phyloP scores from a whole-genome alignment of 1,140 invertebrate genomes.

The Achatina immaculata region DNA sequence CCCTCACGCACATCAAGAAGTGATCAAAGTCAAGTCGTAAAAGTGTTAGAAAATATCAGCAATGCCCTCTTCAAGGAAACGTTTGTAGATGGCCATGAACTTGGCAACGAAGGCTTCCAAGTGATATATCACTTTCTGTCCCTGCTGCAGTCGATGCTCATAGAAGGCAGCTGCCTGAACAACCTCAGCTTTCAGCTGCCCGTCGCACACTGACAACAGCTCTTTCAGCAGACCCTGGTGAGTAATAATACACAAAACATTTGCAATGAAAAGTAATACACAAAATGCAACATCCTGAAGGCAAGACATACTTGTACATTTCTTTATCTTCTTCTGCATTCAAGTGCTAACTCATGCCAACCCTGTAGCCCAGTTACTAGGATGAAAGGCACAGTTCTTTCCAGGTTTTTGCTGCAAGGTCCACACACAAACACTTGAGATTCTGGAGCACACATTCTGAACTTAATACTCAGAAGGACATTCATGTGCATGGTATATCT shows the following conservation, averaged over 20 bases:
- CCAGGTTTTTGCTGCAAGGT: no score
- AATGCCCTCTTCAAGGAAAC: slow-evolving; percentile 68
- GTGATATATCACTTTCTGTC: slow-evolving; percentile 96
- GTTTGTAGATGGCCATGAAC: slow-evolving; percentile 93
- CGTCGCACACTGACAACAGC: slow-evolving; percentile 89
- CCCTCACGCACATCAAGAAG: no score
- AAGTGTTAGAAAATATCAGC: slow-evolving; percentile 63
- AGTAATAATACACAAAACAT: background rate
- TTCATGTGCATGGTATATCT: no score
- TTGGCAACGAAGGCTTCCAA: slow-evolving; percentile 96
- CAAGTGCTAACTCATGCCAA: no score
- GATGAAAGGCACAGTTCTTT: no score
- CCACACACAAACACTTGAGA: no score
- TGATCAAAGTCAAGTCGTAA: no score
- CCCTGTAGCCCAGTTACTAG: no score
- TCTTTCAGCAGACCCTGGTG: slow-evolving; percentile 83
- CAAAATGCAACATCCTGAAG: background rate
- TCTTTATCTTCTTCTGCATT: no score
- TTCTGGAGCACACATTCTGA: no score
- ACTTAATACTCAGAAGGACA: no score
- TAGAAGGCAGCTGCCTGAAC: slow-evolving; percentile 87
- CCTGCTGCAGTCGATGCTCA: slow-evolving; percentile 90
- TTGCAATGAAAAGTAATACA: background rate
- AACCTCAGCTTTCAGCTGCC: slow-evolving; percentile 87
- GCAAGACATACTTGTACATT: background rate